These are phyloP conservation scores for Helicolenus hilgendorfi DNA, from an alignment of 2,797 vertebrate genomes.

Conservation along the genomic window DNA sequence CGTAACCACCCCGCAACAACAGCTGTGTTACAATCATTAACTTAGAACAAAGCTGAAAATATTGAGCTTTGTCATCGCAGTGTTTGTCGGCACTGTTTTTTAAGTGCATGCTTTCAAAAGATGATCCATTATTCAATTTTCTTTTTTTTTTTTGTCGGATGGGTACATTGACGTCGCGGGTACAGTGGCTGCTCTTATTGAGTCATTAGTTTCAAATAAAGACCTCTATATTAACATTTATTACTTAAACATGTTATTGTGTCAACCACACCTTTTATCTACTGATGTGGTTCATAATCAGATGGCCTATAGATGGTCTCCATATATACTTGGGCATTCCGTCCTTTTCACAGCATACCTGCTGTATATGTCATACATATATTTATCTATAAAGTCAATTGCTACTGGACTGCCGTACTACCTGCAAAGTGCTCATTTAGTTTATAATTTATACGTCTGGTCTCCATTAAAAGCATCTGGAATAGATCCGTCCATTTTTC, in stretches of 20 bases:
- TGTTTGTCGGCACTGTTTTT: constrained; percentile 28
- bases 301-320: neutral
- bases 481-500: constrained; percentile 13
- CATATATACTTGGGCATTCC: neutral
- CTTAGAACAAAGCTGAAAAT: neutral
- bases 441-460: constrained; percentile 22
- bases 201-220: constrained; percentile 28
- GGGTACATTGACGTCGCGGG: neutral
- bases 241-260: neutral
- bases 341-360: neutral
- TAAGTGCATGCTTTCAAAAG: constrained; percentile 46
- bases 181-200: constrained; percentile 5
- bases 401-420: neutral
- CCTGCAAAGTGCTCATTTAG: constrained; percentile 29
- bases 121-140: constrained; percentile 53
- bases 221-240: neutral
- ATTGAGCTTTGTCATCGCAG: constrained; percentile 21
- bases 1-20: neutral
- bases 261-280: neutral
- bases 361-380: neutral
- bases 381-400: neutral
- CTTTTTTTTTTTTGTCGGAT: neutral
- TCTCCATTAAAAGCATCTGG: constrained; percentile 35
- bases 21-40: neutral
- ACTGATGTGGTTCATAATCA: neutral